Evolutionary conservation across 2,888 invertebrate species (phyloP).

Genomic region (Globia sparganii): DNA sequence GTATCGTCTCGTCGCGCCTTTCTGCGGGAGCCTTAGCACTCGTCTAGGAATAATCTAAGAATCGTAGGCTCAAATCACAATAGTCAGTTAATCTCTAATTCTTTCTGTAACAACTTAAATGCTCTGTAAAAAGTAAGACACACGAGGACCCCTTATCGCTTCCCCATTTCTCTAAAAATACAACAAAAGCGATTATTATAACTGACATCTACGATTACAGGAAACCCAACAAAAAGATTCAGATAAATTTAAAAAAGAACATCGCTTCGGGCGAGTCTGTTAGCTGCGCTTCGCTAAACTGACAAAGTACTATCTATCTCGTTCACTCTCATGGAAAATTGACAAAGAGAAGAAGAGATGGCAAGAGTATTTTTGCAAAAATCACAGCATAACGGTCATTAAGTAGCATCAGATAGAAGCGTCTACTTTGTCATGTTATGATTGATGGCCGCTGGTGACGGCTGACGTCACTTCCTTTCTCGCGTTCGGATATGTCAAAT

Average conservation of each 20-base stretch:
- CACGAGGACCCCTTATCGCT: slow-evolving; percentile 34
- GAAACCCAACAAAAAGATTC: slow-evolving; percentile 59
- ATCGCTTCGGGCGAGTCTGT: slow-evolving; percentile 41
- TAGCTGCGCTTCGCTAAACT: slow-evolving; percentile 11
- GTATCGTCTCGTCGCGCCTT: too few relatives aligned
- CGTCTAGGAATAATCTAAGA: background rate
- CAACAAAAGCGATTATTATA: slow-evolving; percentile 62
- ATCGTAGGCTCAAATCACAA: background rate
- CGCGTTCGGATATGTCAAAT: slow-evolving; percentile 62
- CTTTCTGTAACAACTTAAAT: slow-evolving; percentile 14
- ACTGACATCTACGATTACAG: slow-evolving; percentile 61
- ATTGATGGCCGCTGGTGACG: slow-evolving; percentile 75
- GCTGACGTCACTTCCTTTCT: slow-evolving; percentile 59
- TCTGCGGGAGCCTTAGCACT: background rate
- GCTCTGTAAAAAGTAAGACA: slow-evolving; percentile 20
- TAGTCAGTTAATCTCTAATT: slow-evolving; percentile 8
- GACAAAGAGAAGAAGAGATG: slow-evolving; percentile 12
- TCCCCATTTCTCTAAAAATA: slow-evolving; percentile 18
- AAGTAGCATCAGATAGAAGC: slow-evolving; percentile 76
- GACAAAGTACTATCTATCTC: slow-evolving; percentile 36
- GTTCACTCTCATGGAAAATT: slow-evolving; percentile 5
- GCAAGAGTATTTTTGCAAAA: slow-evolving; percentile 41
- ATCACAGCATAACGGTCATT: slow-evolving; percentile 72
- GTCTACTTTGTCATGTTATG: slow-evolving; percentile 82
- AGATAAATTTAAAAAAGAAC: slow-evolving; percentile 59